Base-by-base conservation (phyloP, 2,113 vertebrate genomes). In the Petroica traversi region DNA sequence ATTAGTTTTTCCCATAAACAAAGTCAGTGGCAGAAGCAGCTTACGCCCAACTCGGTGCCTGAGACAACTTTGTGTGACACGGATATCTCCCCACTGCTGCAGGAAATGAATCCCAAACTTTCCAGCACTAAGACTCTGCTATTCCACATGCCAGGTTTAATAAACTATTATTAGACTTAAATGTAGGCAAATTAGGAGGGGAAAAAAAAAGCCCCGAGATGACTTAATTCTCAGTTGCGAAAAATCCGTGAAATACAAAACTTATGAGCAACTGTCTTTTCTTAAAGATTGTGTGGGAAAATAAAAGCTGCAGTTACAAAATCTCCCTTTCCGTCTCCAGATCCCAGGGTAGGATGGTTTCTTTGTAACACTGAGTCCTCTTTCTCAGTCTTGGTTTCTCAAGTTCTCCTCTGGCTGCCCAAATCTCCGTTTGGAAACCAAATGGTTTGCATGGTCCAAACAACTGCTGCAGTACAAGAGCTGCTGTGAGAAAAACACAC, bases 1-100 rank as follows among this genome's bases (percentile, higher is more conserved):
- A 93, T 77, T 92, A 93, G 75, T 88, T 94, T 75, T 90, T 61
- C 78, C 77, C 86, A 96, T 74, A 95, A 96, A 96, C 92, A 93
- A 95, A 92, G 74, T 94, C 89, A 54, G 26, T 54, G 75, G 79
- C 89, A 95, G 88, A 48, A 95, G 87, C 87, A 84, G 73, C 81
- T 96, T 87, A 92, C 4, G 25, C 29, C 26, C 0, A 64, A 77
- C 72, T 73, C 55, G 33, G 52, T 18, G 49, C 62, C 48, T 12
- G 8, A 41, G 69, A 92, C 61, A 94, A 81, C 79, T 74, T 12
- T 1, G 76, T 31, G 73, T 62, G 92, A 90, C 94, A 80, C 0
- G 2, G 40, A 23, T 38, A 66, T 46, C 75, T 79, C 45, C 68
- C 72, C 48, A 55, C 17, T 67, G 75, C 69, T 72, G n/a, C 20